phyloP scores from a whole-genome alignment of 1,140 invertebrate genomes.

The Drosophila orosa region DNA sequence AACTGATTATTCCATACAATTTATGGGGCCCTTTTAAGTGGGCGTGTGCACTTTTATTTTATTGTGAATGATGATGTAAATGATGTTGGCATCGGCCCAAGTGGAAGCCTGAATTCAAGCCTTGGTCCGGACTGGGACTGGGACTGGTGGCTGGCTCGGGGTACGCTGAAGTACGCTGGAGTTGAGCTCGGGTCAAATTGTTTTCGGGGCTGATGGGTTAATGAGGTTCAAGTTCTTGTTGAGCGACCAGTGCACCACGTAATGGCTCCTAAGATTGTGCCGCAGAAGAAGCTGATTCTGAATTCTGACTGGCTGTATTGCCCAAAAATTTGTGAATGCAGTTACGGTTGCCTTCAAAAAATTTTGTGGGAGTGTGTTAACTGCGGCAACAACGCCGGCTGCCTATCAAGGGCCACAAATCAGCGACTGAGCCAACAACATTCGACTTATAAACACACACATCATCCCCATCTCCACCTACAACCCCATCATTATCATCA shows the following conservation, averaged over 20 bases:
- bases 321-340: constrained; percentile 25
- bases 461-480: constrained; percentile 68
- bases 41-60: constrained; percentile 82
- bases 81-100: constrained; percentile 67
- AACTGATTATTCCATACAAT: constrained; percentile 82
- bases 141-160: constrained; percentile 24
- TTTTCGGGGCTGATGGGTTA: constrained; percentile 72
- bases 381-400: constrained; percentile 63
- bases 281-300: constrained; percentile 40
- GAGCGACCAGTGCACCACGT: constrained; percentile 47
- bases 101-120: constrained; percentile 27
- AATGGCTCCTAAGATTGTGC: constrained; percentile 45
- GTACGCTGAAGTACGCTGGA: constrained; percentile 29
- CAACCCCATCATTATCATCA: constrained; percentile 52
- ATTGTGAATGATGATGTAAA: constrained; percentile 83
- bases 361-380: constrained; percentile 81
- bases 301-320: background rate
- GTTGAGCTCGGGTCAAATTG: constrained; percentile 70
- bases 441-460: constrained; percentile 77
- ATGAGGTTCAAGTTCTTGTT: constrained; percentile 63
- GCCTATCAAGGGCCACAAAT: constrained; percentile 70
- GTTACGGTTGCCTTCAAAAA: constrained; percentile 24
- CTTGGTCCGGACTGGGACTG: constrained; percentile 4
- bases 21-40: constrained; percentile 81
- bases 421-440: constrained; percentile 68